These are phyloP conservation scores for Pogoniulus pusillus DNA, from an alignment of 2,797 vertebrate genomes.

Conservation along the genomic window DNA sequence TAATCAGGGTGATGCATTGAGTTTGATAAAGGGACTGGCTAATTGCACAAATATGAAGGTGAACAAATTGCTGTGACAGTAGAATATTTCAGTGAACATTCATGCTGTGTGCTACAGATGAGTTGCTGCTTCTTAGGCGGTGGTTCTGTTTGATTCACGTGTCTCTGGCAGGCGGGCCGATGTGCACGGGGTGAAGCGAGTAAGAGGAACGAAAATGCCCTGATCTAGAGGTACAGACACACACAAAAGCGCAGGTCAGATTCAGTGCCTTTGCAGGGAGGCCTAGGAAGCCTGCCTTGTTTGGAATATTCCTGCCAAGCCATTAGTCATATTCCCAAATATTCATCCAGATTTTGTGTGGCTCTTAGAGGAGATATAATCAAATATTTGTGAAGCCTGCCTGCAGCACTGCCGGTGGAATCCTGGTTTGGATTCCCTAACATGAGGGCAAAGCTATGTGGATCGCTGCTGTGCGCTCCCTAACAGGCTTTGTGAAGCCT, in stretches of 20 bases:
- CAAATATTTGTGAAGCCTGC: constrained; percentile 31
- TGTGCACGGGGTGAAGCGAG: neutral
- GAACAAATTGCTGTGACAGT: neutral
- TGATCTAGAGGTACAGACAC: neutral
- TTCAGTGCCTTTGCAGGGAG: constrained; percentile 1
- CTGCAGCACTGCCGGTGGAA: neutral
- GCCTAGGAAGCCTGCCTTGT: neutral
- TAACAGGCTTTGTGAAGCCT: constrained; percentile 28
- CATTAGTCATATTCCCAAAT: constrained; percentile 43
- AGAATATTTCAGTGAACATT: neutral
- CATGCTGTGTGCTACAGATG: neutral
- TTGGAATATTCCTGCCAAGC: constrained; percentile 39
- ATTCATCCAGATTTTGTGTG: constrained; percentile 45
- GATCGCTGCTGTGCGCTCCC: constrained; percentile 1
- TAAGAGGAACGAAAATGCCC: neutral
- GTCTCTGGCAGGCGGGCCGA: neutral
- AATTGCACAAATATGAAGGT: neutral
- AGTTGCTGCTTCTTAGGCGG: neutral
- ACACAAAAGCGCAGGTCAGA: neutral
- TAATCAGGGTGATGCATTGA: neutral
- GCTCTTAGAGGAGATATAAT: constrained; percentile 29
- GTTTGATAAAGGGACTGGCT: neutral
- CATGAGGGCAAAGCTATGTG: neutral
- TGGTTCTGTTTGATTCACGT: neutral
- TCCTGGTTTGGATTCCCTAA: neutral